phyloP scores from a whole-genome alignment of 2,888 invertebrate species.

The Argyresthia albistria region DNA sequence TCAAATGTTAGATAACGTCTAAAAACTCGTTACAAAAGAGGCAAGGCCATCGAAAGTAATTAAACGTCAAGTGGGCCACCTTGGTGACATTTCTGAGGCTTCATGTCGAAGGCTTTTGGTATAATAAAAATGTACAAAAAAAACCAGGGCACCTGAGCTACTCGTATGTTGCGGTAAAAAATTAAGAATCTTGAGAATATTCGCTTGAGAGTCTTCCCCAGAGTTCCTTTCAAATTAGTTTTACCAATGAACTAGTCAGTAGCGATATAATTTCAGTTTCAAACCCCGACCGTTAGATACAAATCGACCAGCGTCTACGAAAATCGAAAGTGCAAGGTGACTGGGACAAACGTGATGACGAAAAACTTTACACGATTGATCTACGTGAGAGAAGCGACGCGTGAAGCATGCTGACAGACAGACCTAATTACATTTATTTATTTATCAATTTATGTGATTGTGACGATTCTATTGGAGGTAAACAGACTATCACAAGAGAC shows the following conservation, averaged over 20 bases:
- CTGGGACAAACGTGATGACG: conserved; percentile 10
- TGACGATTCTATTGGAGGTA: too few relatives aligned
- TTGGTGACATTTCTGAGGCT: conserved; percentile 44
- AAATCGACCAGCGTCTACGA: conserved; percentile 7
- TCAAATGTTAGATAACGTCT: conserved; percentile 24
- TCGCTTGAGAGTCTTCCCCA: too few relatives aligned
- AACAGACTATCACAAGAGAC: too few relatives aligned
- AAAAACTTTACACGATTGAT: background rate
- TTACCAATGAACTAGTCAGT: too few relatives aligned
- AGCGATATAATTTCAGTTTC: background rate
- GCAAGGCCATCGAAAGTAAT: conserved; percentile 49
- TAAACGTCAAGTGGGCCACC: conserved; percentile 37
- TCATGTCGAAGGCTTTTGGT: conserved; percentile 11
- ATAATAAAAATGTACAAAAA: too few relatives aligned
- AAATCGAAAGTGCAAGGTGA: conserved; percentile 63
- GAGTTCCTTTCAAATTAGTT: too few relatives aligned
- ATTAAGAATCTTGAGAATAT: too few relatives aligned
- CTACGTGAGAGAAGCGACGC: background rate
- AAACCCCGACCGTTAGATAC: background rate
- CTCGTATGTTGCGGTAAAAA: too few relatives aligned
- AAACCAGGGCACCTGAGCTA: too few relatives aligned
- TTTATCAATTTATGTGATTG: too few relatives aligned
- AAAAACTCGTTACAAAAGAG: conserved; percentile 24
- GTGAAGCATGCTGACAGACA: background rate
- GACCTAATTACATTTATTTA: too few relatives aligned